Percentiles rank a stretch among this genome's conserved stretches.
Conservation (phyloP, 2,797 vertebrate species). For the Platalea minor region DNA sequence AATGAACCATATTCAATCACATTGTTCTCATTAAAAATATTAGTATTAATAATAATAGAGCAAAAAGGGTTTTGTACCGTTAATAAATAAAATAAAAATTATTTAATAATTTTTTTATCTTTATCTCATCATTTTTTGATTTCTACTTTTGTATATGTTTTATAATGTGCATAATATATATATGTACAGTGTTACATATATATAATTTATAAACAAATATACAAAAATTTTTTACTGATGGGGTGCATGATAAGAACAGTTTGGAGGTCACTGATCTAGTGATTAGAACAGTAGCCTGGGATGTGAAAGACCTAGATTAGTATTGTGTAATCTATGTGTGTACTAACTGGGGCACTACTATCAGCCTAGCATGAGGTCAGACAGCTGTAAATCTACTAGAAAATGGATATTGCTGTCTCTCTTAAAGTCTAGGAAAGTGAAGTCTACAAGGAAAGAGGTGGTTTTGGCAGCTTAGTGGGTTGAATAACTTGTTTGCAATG, state of each 20-base stretch:
- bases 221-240: background rate
- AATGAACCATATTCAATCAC: background rate
- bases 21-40: background rate
- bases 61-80: background rate
- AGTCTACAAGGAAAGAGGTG: background rate
- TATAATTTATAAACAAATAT: background rate
- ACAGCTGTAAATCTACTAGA: background rate
- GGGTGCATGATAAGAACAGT: background rate
- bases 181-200: background rate
- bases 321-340: background rate
- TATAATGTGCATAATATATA: background rate
- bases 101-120: background rate
- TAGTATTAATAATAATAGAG: background rate
- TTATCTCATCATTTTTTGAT: background rate
- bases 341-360: background rate
- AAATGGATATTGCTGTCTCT: background rate
- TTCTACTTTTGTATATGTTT: background rate
- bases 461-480: background rate
- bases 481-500: background rate
- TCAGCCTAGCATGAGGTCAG: background rate
- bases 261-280: background rate
- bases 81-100: background rate
- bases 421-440: background rate
- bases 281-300: background rate
- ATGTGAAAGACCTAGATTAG: background rate